Evolutionary conservation across 2,888 invertebrate genomes (phyloP), one percentile per base, ranked within the genome.

Genomic region (Escarpia spicata): DNA sequence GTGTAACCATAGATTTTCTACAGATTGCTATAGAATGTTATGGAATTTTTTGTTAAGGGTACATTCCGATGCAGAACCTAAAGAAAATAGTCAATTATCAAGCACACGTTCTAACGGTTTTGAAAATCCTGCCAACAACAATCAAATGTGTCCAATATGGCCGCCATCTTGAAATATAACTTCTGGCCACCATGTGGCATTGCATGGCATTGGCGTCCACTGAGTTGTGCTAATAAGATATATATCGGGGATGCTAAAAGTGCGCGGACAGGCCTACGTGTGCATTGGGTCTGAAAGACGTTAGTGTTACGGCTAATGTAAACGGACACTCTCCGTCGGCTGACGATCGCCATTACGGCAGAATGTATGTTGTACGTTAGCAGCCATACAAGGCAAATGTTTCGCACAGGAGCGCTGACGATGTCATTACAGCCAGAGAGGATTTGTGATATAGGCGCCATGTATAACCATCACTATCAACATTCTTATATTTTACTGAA

Each of bases 291-390:
- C 26, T 26, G 75, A 26, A 75, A 75, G 26, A 15, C 75, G n/a
- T 75, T 75, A 75, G 75, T 75, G 75, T 75, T 75, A 75, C 75
- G 6, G 75, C 75, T 75, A 75, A 75, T 75, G 75, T 75, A 75
- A 19, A 19, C 75, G 75, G 75, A 26, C 75, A 75, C 75, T 75
- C 19, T 19, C 75, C 75, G 75, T n/a, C 19, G 15, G 75, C 26
- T 26, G 6, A 75, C 26, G 75, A 26, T 19, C 19, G 75, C 75
- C 75, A 75, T 75, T 75, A n/a, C n/a, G 19, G 75, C 9, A 52
- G 52, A 52, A 6, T 75, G 19, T 75, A 75, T 15, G 26, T n/a
- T n/a, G 26, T 75, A 26, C 6, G 19, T 3, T 75, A n/a, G 26
- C 4, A 2, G 26, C 75, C 6, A 6, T 75, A 75, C 75, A 75